Base-by-base conservation (phyloP, 2,888 invertebrate genomes). In the Anaspis maculata region DNA sequence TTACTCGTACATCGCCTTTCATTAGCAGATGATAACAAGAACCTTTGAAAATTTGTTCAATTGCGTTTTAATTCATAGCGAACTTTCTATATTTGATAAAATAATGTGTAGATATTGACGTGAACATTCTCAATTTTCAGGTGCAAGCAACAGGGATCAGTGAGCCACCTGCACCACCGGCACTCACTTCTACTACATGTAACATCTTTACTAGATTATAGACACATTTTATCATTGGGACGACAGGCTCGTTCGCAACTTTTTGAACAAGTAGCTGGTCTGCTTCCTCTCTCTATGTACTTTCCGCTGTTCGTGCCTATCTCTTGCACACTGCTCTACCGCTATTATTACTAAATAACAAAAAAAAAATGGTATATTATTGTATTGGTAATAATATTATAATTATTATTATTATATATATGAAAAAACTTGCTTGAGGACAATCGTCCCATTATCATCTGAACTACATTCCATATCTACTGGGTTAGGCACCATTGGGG, bases 211-310 rank as follows among this genome's bases (percentile, higher is more conserved):
- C 37, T 54, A 49, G 45, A 34, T 28, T 37, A 34, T 53, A 51
- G 47, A 44, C 40, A 46, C 46, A 48, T 49, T 49, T 48, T 52
- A 46, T 59, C 57, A 56, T 58, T 58, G 56, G 59, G 61, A 62
- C 62, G 61, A 61, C 63, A 57, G 62, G 64, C 56, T 63, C 64
- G 62, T 63, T 61, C 58, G 52, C 52, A 50, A 45, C 42, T 52
- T 54, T 51, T 49, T 52, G 54, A 57, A 55, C 57, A 62, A 64
- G 62, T 65, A 65, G 64, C 66, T 63, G 66, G 65, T 64, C 65
- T 66, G 65, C 64, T 66, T 63, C 54, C 55, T 53, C 34, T 39
- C 34, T 41, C 37, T 38, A 32, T 37, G 37, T 46, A 42, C 49
- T 49, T 52, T 52, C 51, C 44, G 53, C 54, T 52, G 51, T 56